Evolutionary conservation across 2,888 invertebrate genomes (phyloP).

Genomic region (Gymnoscelis rufifasciata): DNA sequence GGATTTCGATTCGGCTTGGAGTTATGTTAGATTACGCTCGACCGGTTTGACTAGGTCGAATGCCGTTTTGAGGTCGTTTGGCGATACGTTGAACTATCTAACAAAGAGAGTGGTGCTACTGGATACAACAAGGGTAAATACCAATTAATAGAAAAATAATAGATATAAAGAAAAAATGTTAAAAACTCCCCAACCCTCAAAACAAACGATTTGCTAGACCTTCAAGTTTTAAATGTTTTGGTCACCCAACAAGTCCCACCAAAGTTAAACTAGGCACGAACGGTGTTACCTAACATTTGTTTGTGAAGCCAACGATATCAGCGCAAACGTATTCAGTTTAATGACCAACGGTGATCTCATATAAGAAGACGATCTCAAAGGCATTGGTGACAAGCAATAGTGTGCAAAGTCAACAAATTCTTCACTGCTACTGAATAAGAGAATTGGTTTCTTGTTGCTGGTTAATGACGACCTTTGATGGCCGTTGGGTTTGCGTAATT

Average conservation of each 20-base stretch:
- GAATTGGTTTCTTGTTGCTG: conserved; percentile 45
- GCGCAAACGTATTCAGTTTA: conserved; percentile 38
- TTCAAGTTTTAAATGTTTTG: no score
- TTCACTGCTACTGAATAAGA: conserved; percentile 23
- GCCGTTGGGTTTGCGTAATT: conserved; percentile 50
- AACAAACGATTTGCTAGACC: no score
- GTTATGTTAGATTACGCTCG: conserved; percentile 73
- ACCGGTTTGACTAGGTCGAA: conserved; percentile 65
- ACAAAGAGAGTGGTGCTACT: conserved; percentile 46
- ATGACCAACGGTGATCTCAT: conserved; percentile 37
- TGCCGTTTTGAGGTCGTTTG: conserved; percentile 77
- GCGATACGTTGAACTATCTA: conserved; percentile 51
- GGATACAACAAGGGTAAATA: conserved; percentile 43
- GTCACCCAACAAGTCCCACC: no score
- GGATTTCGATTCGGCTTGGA: conserved; percentile 64
- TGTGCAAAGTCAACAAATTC: conserved; percentile 30
- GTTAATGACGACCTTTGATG: conserved; percentile 53
- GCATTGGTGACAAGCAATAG: conserved; percentile 36
- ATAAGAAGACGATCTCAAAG: not conserved
- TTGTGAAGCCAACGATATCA: conserved; percentile 30
- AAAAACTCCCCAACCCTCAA: no score
- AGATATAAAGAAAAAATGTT: no score
- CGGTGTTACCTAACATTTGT: no score
- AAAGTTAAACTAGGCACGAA: no score
- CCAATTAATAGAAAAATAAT: no score